Evolutionary conservation across 1,140 invertebrate genomes (phyloP).

Genomic region (Geopemphigus sp.): DNA sequence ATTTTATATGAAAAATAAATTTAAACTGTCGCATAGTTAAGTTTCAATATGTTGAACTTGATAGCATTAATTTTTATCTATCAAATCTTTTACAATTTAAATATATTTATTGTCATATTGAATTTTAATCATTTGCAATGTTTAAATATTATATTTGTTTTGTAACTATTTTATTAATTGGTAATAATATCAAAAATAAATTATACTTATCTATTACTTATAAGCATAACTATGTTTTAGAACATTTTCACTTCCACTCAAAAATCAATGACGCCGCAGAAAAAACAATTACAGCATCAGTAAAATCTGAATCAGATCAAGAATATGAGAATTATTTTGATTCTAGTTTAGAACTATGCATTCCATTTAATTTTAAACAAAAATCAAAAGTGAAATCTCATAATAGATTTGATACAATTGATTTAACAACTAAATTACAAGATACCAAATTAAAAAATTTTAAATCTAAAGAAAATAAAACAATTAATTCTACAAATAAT

Average conservation of each 20-base stretch:
- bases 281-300: background rate
- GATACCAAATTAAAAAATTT: background rate
- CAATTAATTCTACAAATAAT: background rate
- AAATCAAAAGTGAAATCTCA: background rate
- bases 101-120: too few species aligned
- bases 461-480: background rate
- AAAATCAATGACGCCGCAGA: background rate
- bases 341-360: constrained; percentile 45
- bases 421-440: too few species aligned
- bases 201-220: too few species aligned
- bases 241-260: background rate
- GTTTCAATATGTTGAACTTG: too few species aligned
- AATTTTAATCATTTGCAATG: background rate
- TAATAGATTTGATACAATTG: background rate
- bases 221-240: background rate
- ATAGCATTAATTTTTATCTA: too few species aligned
- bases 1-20: too few species aligned
- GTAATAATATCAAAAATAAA: too few species aligned
- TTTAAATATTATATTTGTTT: background rate
- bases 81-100: background rate
- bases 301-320: background rate
- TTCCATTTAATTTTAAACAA: constrained; percentile 3
- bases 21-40: too few species aligned
- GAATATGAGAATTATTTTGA: constrained; percentile 6
- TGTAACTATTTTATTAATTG: too few species aligned